Conservation (phyloP, 2,888 invertebrate species). For the Imbricaverruca yamaguchii region DNA sequence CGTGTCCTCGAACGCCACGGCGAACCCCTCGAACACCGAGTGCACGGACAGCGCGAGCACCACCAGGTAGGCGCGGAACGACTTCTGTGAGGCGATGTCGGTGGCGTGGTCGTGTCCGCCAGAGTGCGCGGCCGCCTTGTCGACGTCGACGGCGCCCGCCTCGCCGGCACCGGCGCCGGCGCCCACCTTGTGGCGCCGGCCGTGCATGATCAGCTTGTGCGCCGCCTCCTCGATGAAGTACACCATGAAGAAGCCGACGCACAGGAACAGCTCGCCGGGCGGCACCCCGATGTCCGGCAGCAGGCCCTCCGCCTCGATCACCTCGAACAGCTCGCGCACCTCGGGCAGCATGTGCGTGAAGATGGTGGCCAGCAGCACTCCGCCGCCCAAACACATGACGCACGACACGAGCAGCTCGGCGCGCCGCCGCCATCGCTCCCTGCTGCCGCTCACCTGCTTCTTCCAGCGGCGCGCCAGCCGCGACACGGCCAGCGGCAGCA, state of each 20-base stretch:
- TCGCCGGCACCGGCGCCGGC: background rate
- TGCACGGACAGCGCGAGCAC: conserved; percentile 77
- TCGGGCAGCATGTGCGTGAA: conserved; percentile 74
- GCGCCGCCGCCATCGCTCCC: background rate
- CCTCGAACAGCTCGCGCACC: conserved; percentile 56
- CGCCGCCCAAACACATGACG: conserved; percentile 71
- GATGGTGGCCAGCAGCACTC: conserved; percentile 70
- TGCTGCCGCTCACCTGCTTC: background rate
- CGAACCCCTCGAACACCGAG: conserved; percentile 76
- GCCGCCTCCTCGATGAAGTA: conserved; percentile 48
- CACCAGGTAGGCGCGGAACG: conserved; percentile 60
- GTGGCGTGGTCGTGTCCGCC: background rate
- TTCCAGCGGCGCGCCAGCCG: background rate
- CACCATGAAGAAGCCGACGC: conserved; percentile 49
- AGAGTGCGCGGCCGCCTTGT: background rate
- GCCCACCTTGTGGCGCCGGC: conserved; percentile 25
- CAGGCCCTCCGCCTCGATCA: conserved; percentile 32
- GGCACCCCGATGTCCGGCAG: conserved; percentile 41
- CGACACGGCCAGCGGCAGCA: conserved; percentile 48
- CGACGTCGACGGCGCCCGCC: background rate
- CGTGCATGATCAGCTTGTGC: conserved; percentile 27
- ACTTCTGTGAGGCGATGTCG: conserved; percentile 30
- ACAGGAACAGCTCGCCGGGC: conserved; percentile 48
- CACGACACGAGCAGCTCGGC: conserved; percentile 47
- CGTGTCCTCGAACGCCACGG: conserved; percentile 67